Conservation (phyloP, 2,797 vertebrate species). For the Helostoma temminkii region DNA sequence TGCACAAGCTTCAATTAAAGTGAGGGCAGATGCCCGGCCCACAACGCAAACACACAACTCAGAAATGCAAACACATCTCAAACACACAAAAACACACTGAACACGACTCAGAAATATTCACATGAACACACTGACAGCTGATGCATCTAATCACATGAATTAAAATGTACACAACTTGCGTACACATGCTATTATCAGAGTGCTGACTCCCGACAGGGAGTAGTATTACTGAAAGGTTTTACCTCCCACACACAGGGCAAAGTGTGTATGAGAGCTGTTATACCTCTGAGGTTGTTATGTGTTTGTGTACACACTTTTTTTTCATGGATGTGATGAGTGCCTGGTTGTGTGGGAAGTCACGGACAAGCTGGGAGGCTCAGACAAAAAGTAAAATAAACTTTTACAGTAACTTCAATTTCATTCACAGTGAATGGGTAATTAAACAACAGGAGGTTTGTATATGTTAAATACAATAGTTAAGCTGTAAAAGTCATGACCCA, state of each 20-base stretch:
- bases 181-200: slow-evolving; percentile 36
- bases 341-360: slow-evolving; percentile 21
- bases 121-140: slow-evolving; percentile 18
- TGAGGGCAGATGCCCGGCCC: slow-evolving; percentile 30
- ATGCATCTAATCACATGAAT: slow-evolving; percentile 30
- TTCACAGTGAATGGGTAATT: slow-evolving; percentile 3
- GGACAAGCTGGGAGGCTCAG: slow-evolving; percentile 15
- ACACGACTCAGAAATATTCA: slow-evolving; percentile 7
- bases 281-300: slow-evolving; percentile 56
- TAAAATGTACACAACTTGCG: slow-evolving; percentile 7
- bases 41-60: neutral
- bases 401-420: neutral
- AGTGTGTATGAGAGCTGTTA: slow-evolving; percentile 58
- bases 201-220: slow-evolving; percentile 60
- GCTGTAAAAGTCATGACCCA: neutral
- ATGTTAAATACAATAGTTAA: no score
- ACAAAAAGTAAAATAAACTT: slow-evolving; percentile 28
- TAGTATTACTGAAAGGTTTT: slow-evolving; percentile 68
- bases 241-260: slow-evolving; percentile 63
- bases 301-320: slow-evolving; percentile 32
- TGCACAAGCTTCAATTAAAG: slow-evolving; percentile 62
- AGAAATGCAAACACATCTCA: neutral
- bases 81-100: neutral
- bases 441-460: no score
- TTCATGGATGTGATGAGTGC: slow-evolving; percentile 5